Percentiles rank a stretch among this genome's conserved stretches.
phyloP scores from a whole-genome alignment of 2,113 vertebrate genomes.

The Chlorocebus sabaeus region DNA sequence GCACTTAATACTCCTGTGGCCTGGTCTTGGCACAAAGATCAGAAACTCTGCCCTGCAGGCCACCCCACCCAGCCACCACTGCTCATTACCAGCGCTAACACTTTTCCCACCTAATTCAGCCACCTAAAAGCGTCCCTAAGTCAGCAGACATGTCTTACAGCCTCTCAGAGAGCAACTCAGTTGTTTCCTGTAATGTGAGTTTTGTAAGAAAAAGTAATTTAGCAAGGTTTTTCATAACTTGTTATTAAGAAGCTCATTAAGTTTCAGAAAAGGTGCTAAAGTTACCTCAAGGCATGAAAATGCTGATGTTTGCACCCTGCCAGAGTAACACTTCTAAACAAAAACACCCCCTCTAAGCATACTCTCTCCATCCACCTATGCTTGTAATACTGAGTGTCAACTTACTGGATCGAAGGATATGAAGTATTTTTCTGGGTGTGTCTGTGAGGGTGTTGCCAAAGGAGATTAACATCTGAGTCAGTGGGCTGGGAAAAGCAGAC shows the following conservation, averaged over 20 bases:
- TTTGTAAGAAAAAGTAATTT: background rate
- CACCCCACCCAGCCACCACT: rapidly evolving
- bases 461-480: too few species aligned
- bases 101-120: background rate
- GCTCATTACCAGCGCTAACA: rapidly evolving
- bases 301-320: background rate
- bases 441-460: too few species aligned
- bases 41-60: background rate
- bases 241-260: background rate
- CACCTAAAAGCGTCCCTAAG: background rate
- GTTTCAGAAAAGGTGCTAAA: constrained; percentile 2
- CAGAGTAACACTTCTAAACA: background rate
- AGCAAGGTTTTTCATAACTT: background rate
- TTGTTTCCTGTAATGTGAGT: background rate
- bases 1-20: background rate
- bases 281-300: background rate
- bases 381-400: too few species aligned
- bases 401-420: too few species aligned
- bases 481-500: too few species aligned
- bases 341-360: background rate
- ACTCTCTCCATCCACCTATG: background rate
- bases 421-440: too few species aligned
- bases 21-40: background rate
- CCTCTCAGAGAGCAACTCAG: background rate
- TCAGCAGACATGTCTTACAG: background rate